Base-by-base conservation (phyloP, 2,888 invertebrate species). In the Dolichopus griseipennis region DNA sequence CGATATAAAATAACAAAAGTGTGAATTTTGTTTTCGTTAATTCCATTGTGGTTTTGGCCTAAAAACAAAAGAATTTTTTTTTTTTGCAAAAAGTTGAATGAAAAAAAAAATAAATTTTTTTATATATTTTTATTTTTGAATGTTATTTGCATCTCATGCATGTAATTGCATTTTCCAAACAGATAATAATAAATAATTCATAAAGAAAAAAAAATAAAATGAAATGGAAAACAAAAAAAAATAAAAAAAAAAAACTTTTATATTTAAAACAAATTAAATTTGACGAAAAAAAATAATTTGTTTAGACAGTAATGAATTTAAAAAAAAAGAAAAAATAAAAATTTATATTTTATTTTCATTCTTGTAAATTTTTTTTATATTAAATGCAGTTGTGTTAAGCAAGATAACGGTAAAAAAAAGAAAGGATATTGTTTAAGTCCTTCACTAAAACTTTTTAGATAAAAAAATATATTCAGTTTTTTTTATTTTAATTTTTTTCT, bases 91-190 rank as follows among this genome's bases (percentile, higher is more conserved):
- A 27, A 27, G 27, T 27, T 27, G n/a, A n/a, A n/a, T n/a, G n/a
- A n/a, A n/a, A n/a, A n/a, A 27, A 27, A 27, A 27, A 27, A 27
- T 27, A 27, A 27, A 27, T 4, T 27, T n/a, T n/a, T n/a, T 27
- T 27, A 27, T 27, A 27, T 27, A 27, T 27, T 37, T 52, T 18
- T 52, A 52, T 52, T 52, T 52, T 18, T 15, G 52, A 52, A 52
- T 52, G n/a, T 52, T 52, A 52, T 52, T 52, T 52, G 52, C 52
- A 52, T 52, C n/a, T 52, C 52, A 52, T 52, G 18, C 52, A 52
- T 52, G 52, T 52, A 52, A 52, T 52, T 52, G 18, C 18, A 52
- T 52, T 52, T 52, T 12, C 52, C 9, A 12, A 52, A 52, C 6
- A 15, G 6, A 52, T 52, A 52, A 52, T 18, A 18, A 52, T 52